These are phyloP conservation scores for Gisinianus flammeolus DNA, from an alignment of 2,888 invertebrate genomes.

Conservation along the genomic window DNA sequence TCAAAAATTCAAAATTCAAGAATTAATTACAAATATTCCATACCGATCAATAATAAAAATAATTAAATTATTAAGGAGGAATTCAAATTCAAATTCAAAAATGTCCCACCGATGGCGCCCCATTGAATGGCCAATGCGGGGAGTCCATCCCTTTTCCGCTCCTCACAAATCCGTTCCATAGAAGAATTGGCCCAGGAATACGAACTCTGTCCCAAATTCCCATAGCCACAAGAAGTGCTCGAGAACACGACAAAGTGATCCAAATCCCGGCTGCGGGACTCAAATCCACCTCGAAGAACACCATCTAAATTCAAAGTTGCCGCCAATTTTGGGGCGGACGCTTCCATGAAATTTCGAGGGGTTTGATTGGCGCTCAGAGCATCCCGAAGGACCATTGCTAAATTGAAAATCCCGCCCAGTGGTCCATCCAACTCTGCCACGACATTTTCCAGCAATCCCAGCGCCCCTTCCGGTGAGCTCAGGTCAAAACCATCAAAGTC, in stretches of 20 bases:
- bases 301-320: conserved; percentile 65
- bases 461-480: neutral
- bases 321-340: conserved; percentile 64
- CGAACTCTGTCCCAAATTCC: conserved; percentile 68
- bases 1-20: no score
- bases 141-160: conserved; percentile 71
- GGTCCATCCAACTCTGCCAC: conserved; percentile 68
- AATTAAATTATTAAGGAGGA: no score
- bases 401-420: conserved; percentile 87
- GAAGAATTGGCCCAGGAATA: conserved; percentile 78
- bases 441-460: conserved; percentile 61
- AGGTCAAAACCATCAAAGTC: no score
- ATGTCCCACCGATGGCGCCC: conserved; percentile 71
- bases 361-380: conserved; percentile 64
- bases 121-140: conserved; percentile 83
- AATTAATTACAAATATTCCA: no score
- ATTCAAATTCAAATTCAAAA: no score
- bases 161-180: conserved; percentile 86
- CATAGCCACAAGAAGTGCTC: conserved; percentile 67
- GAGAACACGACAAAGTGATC: conserved; percentile 69
- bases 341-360: conserved; percentile 62
- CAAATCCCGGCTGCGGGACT: conserved; percentile 62
- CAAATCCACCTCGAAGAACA: conserved; percentile 62
- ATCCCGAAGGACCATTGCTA: conserved; percentile 60
- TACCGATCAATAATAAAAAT: no score